Evolutionary conservation across 2,888 invertebrate species (phyloP), one percentile per base, ranked within the genome.

Genomic region (Diaphora mendica): DNA sequence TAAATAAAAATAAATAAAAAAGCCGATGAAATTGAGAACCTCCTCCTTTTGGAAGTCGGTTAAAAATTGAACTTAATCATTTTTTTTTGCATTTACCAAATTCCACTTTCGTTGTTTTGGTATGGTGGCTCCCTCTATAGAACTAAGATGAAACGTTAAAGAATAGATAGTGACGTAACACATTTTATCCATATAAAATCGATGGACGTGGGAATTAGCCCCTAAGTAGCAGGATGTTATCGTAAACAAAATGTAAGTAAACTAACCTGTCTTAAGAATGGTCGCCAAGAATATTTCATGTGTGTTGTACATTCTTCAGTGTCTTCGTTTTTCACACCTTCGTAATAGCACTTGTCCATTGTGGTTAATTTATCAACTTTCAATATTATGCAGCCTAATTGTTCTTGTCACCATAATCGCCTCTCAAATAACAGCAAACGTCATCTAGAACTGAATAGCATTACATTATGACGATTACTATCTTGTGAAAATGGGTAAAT

Each of bases 261-360:
- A 78, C 84, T 17, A 64, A 84, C 84, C 79, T 85, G 84, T 78
- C 83, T 79, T 44, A 84, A 76, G 64, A 84, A 84, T 59, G 83
- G 82, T 73, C 70, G 72, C 77, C 81, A 73, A n/a, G 76, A 76
- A 23, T 77, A 71, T 73, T 69, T 77, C 39, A 39, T 13, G 17
- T 77, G 74, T 73, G 69, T 78, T 39, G 68, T 72, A 72, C 79
- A 78, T 74, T 79, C 77, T 69, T 77, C 80, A 51, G 59, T 74
- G 33, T 82, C 83, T 23, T 78, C 76, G n/a, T 26, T 71, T 67
- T 77, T 72, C 15, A 68, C 73, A 59, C 55, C 73, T 30, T 77
- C 77, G 20, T 72, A 59, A 59, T 26, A 75, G 30, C 67, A 65
- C 11, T 66, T 71, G 26, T 80, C 82, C 84, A 84, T 83, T 64